Conservation (phyloP, 2,113 vertebrate genomes). For the Phoenicopterus ruber region DNA sequence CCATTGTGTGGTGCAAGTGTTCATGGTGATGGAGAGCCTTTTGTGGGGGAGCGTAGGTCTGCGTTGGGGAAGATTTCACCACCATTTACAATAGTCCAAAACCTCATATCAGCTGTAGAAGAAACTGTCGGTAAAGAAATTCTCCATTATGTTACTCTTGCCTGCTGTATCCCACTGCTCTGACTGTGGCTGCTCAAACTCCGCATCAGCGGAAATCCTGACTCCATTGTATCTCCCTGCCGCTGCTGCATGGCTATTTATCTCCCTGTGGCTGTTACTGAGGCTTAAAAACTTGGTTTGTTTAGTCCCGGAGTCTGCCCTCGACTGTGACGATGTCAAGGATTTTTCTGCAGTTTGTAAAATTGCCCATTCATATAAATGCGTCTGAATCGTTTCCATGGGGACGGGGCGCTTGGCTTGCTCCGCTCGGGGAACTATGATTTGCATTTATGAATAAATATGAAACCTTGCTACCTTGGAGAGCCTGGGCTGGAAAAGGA, state of each 20-base stretch:
- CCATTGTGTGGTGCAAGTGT: background rate
- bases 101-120: background rate
- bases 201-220: background rate
- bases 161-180: background rate
- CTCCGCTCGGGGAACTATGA: background rate
- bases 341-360: background rate
- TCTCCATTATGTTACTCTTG: background rate
- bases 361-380: conserved; percentile 16
- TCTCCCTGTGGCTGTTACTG: background rate
- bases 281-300: background rate
- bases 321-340: background rate
- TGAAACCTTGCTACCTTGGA: background rate
- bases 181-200: background rate
- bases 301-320: background rate
- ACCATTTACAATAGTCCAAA: background rate
- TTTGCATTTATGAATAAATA: conserved; percentile 23
- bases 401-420: background rate
- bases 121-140: background rate
- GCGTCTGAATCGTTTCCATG: conserved; percentile 26
- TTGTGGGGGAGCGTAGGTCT: background rate
- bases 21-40: background rate
- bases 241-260: background rate
- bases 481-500: background rate
- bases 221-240: background rate
- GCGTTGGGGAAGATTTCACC: background rate